Conservation (phyloP, 2,797 vertebrate species). For the Brachyrhaphis roseni region DNA sequence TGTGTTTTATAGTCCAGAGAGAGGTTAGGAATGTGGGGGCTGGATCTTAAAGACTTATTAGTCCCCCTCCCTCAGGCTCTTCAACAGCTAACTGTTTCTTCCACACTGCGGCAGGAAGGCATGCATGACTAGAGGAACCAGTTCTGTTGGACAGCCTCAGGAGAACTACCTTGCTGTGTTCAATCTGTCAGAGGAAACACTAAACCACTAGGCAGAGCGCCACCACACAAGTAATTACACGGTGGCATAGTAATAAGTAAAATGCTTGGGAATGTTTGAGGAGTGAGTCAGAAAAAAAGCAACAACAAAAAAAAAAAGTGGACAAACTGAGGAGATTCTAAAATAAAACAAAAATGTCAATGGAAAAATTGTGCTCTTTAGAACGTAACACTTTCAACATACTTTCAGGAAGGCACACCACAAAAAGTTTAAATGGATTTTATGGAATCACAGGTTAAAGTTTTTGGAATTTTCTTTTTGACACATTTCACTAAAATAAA, state of each 20-base stretch:
- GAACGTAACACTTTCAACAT: background rate
- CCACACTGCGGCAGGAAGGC: constrained; percentile 54
- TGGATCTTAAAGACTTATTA: constrained; percentile 58
- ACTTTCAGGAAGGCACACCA: background rate
- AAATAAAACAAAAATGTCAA: background rate
- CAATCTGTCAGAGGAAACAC: constrained; percentile 36
- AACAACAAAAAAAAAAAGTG: background rate
- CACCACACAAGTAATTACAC: background rate
- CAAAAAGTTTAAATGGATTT: background rate
- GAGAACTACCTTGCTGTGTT: constrained; percentile 53
- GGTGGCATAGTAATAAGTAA: background rate
- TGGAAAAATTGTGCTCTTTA: background rate
- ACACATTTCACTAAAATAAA: background rate
- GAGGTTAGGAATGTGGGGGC: constrained; percentile 76
- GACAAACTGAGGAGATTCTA: background rate
- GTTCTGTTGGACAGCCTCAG: constrained; percentile 61
- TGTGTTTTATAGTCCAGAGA: constrained; percentile 70
- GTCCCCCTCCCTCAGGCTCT: constrained; percentile 42
- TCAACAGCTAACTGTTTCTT: constrained; percentile 61
- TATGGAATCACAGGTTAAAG: background rate
- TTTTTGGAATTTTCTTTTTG: background rate
- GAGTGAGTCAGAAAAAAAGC: background rate
- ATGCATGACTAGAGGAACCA: constrained; percentile 67
- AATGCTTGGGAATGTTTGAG: background rate
- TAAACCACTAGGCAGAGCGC: constrained; percentile 20